Conservation (phyloP, 2,797 vertebrate species). For the Sarcoramphus papa region DNA sequence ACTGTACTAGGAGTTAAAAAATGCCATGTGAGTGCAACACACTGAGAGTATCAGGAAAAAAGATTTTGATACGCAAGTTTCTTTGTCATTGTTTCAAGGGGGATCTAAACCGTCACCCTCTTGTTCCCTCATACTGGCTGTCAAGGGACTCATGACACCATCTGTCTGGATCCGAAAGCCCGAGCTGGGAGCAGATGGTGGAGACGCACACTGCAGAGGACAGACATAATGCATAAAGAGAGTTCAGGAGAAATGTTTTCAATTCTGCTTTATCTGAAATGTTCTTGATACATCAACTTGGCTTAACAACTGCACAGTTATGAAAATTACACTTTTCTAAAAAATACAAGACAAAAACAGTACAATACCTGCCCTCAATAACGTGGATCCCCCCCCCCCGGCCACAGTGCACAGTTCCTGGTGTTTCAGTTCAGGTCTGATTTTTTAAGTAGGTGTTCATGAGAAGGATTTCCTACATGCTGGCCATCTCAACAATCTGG, state of each 20-base stretch:
- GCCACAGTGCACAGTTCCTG: neutral
- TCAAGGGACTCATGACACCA: neutral
- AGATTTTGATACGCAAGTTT: neutral
- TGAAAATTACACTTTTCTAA: neutral
- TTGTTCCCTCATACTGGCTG: neutral
- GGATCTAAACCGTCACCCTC: neutral
- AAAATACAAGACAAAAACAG: neutral
- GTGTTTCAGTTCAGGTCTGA: neutral
- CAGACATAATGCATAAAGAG: neutral
- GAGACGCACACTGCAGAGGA: neutral
- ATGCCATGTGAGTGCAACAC: neutral
- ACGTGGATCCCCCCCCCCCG: neutral
- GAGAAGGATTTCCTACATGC: neutral
- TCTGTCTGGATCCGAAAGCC: neutral
- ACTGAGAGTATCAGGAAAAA: neutral
- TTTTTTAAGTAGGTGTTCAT: neutral
- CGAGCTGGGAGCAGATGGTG: neutral
- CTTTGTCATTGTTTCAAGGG: neutral
- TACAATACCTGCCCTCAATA: neutral
- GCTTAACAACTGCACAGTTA: neutral
- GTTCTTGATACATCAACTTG: neutral
- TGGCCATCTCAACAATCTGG: neutral
- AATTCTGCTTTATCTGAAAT: neutral
- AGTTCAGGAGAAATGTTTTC: neutral
- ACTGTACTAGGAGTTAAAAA: neutral